Percentiles rank a stretch among this genome's conserved stretches.
Evolutionary conservation across 2,888 invertebrate species (phyloP).

Genomic region (Galeopsomyia nigrocyanea): DNA sequence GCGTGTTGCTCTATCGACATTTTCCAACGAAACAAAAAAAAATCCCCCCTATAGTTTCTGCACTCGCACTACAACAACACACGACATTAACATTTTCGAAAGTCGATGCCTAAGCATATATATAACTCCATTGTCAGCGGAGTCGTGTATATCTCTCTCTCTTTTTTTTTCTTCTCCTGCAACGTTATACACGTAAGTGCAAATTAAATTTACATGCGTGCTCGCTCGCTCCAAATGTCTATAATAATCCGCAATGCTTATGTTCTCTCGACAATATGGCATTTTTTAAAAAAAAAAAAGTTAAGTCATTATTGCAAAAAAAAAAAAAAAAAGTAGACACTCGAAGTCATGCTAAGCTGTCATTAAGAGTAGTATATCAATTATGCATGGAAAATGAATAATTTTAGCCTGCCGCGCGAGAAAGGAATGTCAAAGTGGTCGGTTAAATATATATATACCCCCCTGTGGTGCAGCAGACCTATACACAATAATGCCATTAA

Average conservation of each 20-base stretch:
- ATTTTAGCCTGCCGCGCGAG: constrained; percentile 28
- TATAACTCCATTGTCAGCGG: not conserved
- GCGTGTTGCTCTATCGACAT: no score
- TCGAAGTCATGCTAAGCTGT: constrained; percentile 1
- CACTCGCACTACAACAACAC: no score
- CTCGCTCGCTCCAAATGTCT: not conserved
- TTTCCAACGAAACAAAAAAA: no score
- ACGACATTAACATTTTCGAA: constrained; percentile 32
- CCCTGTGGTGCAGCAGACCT: no score
- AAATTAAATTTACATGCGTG: constrained; percentile 29
- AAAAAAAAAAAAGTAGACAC: not conserved
- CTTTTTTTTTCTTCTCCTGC: constrained; percentile 1
- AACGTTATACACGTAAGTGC: not conserved
- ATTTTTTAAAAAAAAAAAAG: constrained; percentile 2
- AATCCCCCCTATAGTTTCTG: no score
- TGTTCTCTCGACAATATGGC: not conserved
- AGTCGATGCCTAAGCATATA: constrained; percentile 1
- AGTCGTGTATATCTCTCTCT: no score
- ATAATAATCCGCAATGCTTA: no score
- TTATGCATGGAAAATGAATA: constrained; percentile 24
- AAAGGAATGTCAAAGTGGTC: constrained; percentile 5
- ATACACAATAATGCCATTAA: no score
- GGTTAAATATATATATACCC: no score
- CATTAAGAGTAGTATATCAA: constrained; percentile 30
- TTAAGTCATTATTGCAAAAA: constrained; percentile 24